Percentiles rank a stretch among this genome's conserved stretches.
These are phyloP conservation scores for Sphyrna mokarran DNA, from an alignment of 2,113 vertebrate genomes.

Conservation along the genomic window DNA sequence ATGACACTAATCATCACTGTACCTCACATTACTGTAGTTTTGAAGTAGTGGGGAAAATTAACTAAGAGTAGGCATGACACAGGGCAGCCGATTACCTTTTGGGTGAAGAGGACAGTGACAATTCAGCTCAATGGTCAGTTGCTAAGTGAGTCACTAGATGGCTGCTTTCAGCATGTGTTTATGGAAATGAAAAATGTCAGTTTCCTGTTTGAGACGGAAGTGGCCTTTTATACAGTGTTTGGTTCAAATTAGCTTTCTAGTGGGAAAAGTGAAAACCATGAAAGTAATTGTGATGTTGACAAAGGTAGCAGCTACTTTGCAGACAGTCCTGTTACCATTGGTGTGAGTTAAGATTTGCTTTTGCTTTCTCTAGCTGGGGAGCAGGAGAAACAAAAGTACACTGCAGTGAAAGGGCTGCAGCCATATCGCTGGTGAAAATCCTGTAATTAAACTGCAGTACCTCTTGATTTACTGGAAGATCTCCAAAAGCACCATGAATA, in stretches of 20 bases:
- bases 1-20: not conserved
- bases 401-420: not conserved
- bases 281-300: not conserved
- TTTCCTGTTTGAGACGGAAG: not conserved
- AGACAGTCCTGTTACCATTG: not conserved
- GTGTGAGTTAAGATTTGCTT: not conserved
- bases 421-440: not conserved
- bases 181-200: not conserved
- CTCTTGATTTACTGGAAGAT: not conserved
- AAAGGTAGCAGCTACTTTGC: not conserved
- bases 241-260: not conserved
- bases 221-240: not conserved
- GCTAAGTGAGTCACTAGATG: not conserved
- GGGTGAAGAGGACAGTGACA: not conserved
- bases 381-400: too few species aligned
- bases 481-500: not conserved
- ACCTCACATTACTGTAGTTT: not conserved
- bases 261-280: not conserved
- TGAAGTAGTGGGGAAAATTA: not conserved
- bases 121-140: not conserved
- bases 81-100: not conserved
- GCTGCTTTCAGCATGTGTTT: not conserved
- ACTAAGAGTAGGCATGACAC: not conserved
- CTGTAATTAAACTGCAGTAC: not conserved
- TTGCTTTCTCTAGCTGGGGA: not conserved